These are phyloP conservation scores for Boulengeromyrus knoepffleri DNA, from an alignment of 2,113 vertebrate species.

Conservation along the genomic window DNA sequence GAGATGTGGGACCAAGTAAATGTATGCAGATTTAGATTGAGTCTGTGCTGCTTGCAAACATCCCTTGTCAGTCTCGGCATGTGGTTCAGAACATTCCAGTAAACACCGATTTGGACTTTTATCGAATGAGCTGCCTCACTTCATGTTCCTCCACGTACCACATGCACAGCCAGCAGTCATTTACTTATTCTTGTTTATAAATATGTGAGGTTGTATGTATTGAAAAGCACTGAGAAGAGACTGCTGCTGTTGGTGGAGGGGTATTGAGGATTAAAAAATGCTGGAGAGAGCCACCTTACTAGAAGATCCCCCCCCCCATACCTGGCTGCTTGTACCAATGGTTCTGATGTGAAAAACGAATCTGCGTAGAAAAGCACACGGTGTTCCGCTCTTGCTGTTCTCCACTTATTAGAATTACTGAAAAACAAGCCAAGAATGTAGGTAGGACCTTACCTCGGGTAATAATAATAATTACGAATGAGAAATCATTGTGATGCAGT, in stretches of 20 bases:
- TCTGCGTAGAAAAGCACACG: background rate
- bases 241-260: conserved; percentile 15
- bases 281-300: background rate
- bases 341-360: background rate
- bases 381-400: background rate
- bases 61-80: background rate
- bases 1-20: background rate
- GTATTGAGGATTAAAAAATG: conserved; percentile 8
- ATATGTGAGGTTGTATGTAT: background rate
- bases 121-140: background rate
- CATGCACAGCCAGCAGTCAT: background rate
- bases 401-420: background rate
- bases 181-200: background rate
- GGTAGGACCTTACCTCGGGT: background rate
- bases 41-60: background rate
- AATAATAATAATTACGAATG: conserved; percentile 13
- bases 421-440: background rate
- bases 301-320: background rate
- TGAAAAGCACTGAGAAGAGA: background rate
- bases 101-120: background rate
- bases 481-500: conserved; percentile 8
- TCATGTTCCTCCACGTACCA: background rate
- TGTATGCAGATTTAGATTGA: background rate
- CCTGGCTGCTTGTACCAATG: background rate
- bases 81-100: background rate